These are phyloP conservation scores for Pionites leucogaster DNA, from an alignment of 2,113 vertebrate genomes.

Conservation along the genomic window DNA sequence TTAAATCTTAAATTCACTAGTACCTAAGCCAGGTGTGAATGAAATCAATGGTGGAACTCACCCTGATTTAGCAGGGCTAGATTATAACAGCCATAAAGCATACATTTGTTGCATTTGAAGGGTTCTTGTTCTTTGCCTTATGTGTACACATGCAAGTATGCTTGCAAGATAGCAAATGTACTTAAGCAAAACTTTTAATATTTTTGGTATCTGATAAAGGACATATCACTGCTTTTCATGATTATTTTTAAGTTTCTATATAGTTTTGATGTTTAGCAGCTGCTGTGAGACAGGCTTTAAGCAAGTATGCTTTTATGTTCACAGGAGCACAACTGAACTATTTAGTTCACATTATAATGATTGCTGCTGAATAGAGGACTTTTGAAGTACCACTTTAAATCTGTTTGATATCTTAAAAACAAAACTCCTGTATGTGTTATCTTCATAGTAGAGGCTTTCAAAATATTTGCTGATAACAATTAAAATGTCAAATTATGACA, in stretches of 20 bases:
- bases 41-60: neutral
- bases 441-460: neutral
- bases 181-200: neutral
- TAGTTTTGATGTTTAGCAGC: neutral
- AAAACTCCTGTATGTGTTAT: neutral
- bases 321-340: neutral
- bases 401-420: conserved; percentile 16
- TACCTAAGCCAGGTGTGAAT: neutral
- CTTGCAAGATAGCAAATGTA: neutral
- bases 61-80: neutral
- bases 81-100: neutral
- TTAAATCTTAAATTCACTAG: conserved; percentile 45
- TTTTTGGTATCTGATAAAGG: neutral
- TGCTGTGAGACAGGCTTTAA: neutral
- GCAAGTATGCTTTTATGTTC: neutral
- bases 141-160: rapidly evolving
- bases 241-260: neutral
- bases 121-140: neutral
- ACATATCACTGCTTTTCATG: neutral
- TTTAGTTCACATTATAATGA: neutral
- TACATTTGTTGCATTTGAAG: neutral
- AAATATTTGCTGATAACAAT: conserved; percentile 32
- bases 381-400: conserved; percentile 29
- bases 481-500: neutral
- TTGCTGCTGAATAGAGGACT: neutral